These are phyloP conservation scores for Thalpophila matura DNA, from an alignment of 2,888 invertebrate genomes.

Conservation along the genomic window DNA sequence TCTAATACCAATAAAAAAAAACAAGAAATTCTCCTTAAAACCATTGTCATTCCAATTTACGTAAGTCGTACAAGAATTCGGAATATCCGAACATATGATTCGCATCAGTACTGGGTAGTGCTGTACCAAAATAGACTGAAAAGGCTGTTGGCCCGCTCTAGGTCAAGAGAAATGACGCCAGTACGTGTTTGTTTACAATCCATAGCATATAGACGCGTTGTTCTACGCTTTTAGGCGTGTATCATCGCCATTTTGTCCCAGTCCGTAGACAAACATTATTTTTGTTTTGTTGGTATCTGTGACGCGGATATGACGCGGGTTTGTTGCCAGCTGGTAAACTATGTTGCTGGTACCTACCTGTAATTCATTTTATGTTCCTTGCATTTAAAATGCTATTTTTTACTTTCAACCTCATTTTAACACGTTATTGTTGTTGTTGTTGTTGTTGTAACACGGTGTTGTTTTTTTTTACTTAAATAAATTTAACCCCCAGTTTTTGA, in stretches of 20 bases:
- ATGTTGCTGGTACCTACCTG: background rate
- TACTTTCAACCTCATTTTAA: too few species aligned
- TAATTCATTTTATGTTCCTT: too few species aligned
- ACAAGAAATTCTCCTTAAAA: slow-evolving; percentile 2
- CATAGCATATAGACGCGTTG: slow-evolving; percentile 30
- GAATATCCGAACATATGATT: slow-evolving; percentile 32
- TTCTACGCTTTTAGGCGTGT: slow-evolving; percentile 21
- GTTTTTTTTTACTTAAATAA: too few species aligned
- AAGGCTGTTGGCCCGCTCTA: slow-evolving; percentile 70
- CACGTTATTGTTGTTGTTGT: too few species aligned
- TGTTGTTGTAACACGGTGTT: too few species aligned
- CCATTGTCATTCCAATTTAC: slow-evolving; percentile 36
- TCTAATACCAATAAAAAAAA: background rate
- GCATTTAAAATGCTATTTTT: too few species aligned
- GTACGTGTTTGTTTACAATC: slow-evolving; percentile 46
- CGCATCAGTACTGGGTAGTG: slow-evolving; percentile 33
- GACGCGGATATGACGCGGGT: slow-evolving; percentile 2
- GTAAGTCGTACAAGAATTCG: slow-evolving; percentile 24
- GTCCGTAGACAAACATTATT: slow-evolving; percentile 19
- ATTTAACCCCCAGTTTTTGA: too few species aligned
- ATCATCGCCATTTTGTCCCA: slow-evolving; percentile 28
- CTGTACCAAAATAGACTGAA: slow-evolving; percentile 66
- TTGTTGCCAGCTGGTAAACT: background rate
- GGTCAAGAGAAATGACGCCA: slow-evolving; percentile 69
- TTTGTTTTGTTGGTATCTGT: slow-evolving; percentile 7